Evolutionary conservation across 2,888 invertebrate genomes (phyloP), one percentile per base, ranked within the genome.

Genomic region (Eulithis testata): DNA sequence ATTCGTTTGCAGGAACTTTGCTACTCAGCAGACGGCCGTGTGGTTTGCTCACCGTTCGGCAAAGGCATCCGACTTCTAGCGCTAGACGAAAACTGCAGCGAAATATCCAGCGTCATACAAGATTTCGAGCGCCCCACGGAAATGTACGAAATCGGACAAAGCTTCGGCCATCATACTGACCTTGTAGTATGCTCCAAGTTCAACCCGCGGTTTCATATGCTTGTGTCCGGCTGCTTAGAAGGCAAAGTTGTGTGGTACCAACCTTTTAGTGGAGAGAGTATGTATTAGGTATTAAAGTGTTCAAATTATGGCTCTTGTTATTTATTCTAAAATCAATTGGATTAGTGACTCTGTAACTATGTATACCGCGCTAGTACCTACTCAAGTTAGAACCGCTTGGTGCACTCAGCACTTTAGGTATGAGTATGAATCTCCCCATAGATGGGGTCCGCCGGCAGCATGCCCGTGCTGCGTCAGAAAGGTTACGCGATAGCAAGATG

Each of bases 241-340:
- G 98, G 98, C 36, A 96, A 96, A 82, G 96, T 98, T 65, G 96
- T 96, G 53, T 98, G 98, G 97, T 97, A 98, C 87, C 97, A 97
- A 81, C 98, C 98, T 0, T 88, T 82, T 67, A 91, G 91, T 71
- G 91, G 92, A 0, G 91, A 91, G 69, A 71, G 81, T 4, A 71
- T 87, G 50, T 49, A 56, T 36, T 52, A 51, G 43, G 40, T 43
- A 52, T 27, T 59, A 27, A 54, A 53, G 50, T 52, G 45, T 45
- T 51, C 9, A 43, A 36, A 36, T 27, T 50, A 50, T 40, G 14
- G n/a, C 40, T 58, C 43, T 50, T 58, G n/a, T 43, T 40, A 40
- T 40, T 40, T 40, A 40, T 40, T 40, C 40, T 40, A 40, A 11
- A 40, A 40, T 40, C 9, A 8, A 8, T 9, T 8, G 9, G 6